These are phyloP conservation scores for Zhuqinia jingwanae DNA, from an alignment of 2,888 invertebrate genomes.

Conservation along the genomic window DNA sequence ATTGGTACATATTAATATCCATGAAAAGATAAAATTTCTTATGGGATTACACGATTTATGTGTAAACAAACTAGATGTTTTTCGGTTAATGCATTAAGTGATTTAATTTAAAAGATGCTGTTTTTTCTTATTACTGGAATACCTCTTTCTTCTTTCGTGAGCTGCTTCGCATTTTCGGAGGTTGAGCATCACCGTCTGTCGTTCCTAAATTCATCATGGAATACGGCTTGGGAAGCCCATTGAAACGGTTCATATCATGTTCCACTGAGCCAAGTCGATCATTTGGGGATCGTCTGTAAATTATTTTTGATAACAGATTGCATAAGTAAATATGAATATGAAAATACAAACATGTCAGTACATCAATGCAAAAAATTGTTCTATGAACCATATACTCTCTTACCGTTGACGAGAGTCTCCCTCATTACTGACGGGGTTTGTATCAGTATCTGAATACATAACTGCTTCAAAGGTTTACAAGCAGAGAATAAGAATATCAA, in stretches of 20 bases:
- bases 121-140: slow-evolving; percentile 58
- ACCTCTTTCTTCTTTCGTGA: slow-evolving; percentile 76
- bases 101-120: slow-evolving; percentile 34
- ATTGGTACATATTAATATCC: slow-evolving; percentile 22
- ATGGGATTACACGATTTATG: not conserved
- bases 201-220: slow-evolving; percentile 70
- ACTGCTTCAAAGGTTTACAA: not conserved
- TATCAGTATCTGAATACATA: slow-evolving; percentile 57
- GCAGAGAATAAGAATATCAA: too few species aligned
- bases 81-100: slow-evolving; percentile 12
- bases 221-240: slow-evolving; percentile 64
- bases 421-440: not conserved
- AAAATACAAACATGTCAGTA: too few species aligned
- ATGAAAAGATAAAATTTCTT: not conserved
- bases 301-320: too few species aligned
- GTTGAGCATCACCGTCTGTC: slow-evolving; percentile 54
- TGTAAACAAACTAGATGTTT: slow-evolving; percentile 5
- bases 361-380: not conserved
- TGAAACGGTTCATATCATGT: slow-evolving; percentile 59
- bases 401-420: slow-evolving; percentile 48
- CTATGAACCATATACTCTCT: not conserved
- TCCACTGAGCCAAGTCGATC: slow-evolving; percentile 66
- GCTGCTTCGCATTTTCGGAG: slow-evolving; percentile 69
- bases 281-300: slow-evolving; percentile 19
- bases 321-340: too few species aligned